A percentile compares a stretch with the other conserved stretches of the same genome.
phyloP scores from a whole-genome alignment of 2,888 invertebrate genomes.

The Dascillus cervinus region DNA sequence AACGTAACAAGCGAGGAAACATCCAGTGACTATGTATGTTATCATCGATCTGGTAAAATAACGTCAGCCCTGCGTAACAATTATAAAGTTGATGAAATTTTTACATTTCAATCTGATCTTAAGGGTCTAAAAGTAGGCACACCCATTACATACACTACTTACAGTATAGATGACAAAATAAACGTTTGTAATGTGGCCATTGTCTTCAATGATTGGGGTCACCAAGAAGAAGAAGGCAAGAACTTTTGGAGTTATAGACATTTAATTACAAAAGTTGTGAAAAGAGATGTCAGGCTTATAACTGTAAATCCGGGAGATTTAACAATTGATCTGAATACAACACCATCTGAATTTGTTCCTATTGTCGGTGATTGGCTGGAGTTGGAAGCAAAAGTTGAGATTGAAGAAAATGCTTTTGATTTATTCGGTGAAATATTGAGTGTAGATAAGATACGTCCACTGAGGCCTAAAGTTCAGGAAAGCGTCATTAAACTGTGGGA shows the following conservation, averaged over 20 bases:
- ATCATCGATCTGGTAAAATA: no score
- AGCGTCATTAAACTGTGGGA: conserved; percentile 45
- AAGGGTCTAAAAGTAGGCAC: conserved; percentile 46
- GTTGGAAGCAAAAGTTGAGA: conserved; percentile 56
- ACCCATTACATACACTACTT: conserved; percentile 43
- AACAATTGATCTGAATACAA: conserved; percentile 54
- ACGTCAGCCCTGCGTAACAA: no score
- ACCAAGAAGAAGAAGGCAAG: conserved; percentile 37
- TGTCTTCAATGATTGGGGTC: conserved; percentile 30
- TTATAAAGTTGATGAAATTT: conserved; percentile 55
- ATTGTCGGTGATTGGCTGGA: conserved; percentile 59
- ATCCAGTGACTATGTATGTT: no score
- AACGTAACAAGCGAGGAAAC: conserved; percentile 40
- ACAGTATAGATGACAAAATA: conserved; percentile 21
- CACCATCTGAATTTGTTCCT: conserved; percentile 58
- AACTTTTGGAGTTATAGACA: conserved; percentile 28
- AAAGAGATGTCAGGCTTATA: conserved; percentile 37
- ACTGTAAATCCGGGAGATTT: no score
- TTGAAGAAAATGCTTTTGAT: conserved; percentile 49
- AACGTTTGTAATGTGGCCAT: conserved; percentile 42
- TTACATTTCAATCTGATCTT: conserved; percentile 46
- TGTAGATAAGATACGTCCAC: no score
- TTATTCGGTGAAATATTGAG: conserved; percentile 50
- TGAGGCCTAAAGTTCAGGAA: conserved; percentile 49
- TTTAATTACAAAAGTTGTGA: no score